Evolutionary conservation across 1,140 invertebrate genomes (phyloP), one percentile per base, ranked within the genome.

Genomic region (Matsumurasca onukii): DNA sequence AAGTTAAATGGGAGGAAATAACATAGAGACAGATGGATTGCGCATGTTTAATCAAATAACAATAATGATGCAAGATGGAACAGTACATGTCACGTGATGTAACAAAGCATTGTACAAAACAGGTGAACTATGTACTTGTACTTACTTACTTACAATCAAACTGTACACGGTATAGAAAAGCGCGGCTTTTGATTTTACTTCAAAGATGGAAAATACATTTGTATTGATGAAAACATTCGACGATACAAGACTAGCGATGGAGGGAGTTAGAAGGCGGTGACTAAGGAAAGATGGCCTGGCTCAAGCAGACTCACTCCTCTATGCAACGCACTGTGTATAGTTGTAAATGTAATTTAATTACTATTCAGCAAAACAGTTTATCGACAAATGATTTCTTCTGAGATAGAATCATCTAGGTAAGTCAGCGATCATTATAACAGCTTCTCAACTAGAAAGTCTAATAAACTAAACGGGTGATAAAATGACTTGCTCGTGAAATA

Each of bases 1-100:
- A n/a, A n/a, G n/a, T n/a, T n/a, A n/a, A n/a, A n/a, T n/a, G n/a
- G n/a, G n/a, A n/a, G n/a, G n/a, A n/a, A n/a, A n/a, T n/a, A n/a
- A n/a, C n/a, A n/a, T n/a, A n/a, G n/a, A 39, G 5, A 39, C 34
- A 39, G 17, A 24, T 59, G 22, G 55, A 9, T 27, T 59, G 55
- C 55, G 55, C 55, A 27, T 59, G 55, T 59, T 59, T 59, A 59
- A 59, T 59, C 22, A 59, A 59, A 59, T 59, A 59, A 59, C 55
- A 59, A 59, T 59, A 59, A 59, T 59, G 25, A 59, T 59, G 55
- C 55, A 27, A 59, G 55, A 59, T 59, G 55, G 55, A 59, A 29
- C 25, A 27, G 30, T 27, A 24, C 22, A 52, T 59, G 55, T 59
- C 24, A 27, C 25, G 55, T 59, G 13, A 27, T 59, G n/a, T 59